Evolutionary conservation across 1,140 invertebrate species (phyloP).

Genomic region (Eriocheir sinensis): DNA sequence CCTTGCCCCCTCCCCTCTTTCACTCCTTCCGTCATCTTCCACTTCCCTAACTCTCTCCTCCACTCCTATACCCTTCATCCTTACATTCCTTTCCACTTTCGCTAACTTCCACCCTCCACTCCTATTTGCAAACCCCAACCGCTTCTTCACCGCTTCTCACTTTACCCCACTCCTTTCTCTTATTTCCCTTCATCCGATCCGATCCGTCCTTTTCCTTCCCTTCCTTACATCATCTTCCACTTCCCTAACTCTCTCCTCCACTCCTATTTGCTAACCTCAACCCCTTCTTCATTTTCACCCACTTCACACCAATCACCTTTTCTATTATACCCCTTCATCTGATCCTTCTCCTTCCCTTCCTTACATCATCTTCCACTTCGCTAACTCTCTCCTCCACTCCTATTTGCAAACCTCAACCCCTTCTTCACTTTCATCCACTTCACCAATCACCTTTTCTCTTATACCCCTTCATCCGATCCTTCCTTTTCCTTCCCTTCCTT

Average conservation of each 20-base stretch:
- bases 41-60: too few relatives aligned
- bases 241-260: background rate
- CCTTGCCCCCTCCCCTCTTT: background rate
- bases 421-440: too few relatives aligned
- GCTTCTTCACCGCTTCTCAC: too few relatives aligned
- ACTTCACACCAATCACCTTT: background rate
- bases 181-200: background rate
- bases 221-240: background rate
- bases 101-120: too few relatives aligned
- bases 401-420: too few relatives aligned
- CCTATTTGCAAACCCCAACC: too few relatives aligned
- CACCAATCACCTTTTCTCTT: background rate
- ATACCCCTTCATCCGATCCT: background rate
- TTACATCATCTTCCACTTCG: background rate
- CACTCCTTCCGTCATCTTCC: background rate
- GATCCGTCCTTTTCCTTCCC: background rate
- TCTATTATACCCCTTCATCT: background rate
- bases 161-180: background rate
- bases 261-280: too few relatives aligned
- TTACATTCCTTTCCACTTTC: too few relatives aligned
- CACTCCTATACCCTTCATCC: too few relatives aligned
- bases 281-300: too few relatives aligned
- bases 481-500: background rate
- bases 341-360: background rate
- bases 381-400: background rate